These are phyloP conservation scores for Malachius bipustulatus DNA, from an alignment of 2,888 invertebrate genomes.

Conservation along the genomic window DNA sequence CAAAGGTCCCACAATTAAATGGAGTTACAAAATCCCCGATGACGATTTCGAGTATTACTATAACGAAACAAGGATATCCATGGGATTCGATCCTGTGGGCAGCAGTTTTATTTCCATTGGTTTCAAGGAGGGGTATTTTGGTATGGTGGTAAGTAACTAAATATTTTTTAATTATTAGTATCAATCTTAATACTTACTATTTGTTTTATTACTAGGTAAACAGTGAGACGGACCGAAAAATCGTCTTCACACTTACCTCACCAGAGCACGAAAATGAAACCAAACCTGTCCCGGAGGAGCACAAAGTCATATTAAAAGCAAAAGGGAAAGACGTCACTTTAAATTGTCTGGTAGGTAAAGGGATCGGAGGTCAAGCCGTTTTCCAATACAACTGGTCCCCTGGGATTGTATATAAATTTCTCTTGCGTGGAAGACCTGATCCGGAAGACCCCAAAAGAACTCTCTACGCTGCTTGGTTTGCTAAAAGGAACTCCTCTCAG, in stretches of 20 bases:
- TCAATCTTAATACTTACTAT: too few relatives aligned
- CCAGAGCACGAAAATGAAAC: not conserved
- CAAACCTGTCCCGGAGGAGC: not conserved
- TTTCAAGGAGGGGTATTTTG: not conserved
- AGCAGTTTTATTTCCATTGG: not conserved
- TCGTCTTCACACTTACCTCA: not conserved
- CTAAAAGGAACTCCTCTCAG: not conserved
- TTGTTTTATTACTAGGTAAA: not conserved
- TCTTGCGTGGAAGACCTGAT: not conserved
- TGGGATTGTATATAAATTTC: not conserved
- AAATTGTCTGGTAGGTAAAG: not conserved
- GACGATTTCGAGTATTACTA: slow-evolving; percentile 1
- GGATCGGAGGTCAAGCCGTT: not conserved
- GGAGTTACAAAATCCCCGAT: not conserved
- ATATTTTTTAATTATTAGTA: too few relatives aligned
- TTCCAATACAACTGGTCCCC: not conserved
- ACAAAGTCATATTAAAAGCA: not conserved
- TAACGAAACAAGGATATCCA: not conserved
- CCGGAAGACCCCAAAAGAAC: not conserved
- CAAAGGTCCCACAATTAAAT: not conserved
- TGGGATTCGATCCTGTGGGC: not conserved
- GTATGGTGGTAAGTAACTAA: not conserved
- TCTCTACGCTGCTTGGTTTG: not conserved
- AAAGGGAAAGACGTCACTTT: not conserved
- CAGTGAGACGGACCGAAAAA: not conserved